Percentiles rank a stretch among this genome's conserved stretches.
Evolutionary conservation across 1,140 invertebrate genomes (phyloP).

Genomic region (Amyelois transitella): DNA sequence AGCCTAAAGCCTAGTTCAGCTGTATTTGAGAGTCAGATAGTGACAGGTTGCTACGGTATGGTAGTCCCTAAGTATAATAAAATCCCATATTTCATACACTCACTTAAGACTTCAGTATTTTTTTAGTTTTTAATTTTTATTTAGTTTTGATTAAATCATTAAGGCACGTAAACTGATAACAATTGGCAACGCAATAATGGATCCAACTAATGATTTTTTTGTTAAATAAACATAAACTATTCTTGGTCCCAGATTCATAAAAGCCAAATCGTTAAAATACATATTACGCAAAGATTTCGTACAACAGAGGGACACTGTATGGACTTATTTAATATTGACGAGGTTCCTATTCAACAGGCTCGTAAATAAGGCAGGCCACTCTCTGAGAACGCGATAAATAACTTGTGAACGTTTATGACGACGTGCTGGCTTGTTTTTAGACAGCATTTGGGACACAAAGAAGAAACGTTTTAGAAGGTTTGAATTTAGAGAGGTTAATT

Average conservation of each 20-base stretch:
- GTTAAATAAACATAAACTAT: background rate
- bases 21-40: too few relatives aligned
- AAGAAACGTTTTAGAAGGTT: background rate
- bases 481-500: too few relatives aligned
- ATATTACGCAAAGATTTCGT: background rate
- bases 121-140: too few relatives aligned
- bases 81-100: too few relatives aligned
- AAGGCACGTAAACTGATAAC: background rate
- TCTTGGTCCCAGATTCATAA: background rate
- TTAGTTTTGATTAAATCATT: too few relatives aligned
- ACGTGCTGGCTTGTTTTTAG: background rate
- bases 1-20: too few relatives aligned
- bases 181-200: background rate
- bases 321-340: slow-evolving; percentile 8
- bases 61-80: too few relatives aligned
- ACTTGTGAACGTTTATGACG: slow-evolving; percentile 42
- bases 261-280: background rate
- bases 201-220: too few relatives aligned
- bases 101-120: too few relatives aligned
- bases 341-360: background rate
- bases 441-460: background rate
- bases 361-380: slow-evolving; percentile 22
- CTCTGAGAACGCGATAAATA: slow-evolving; percentile 37
- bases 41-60: too few relatives aligned
- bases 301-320: background rate